phyloP scores from a whole-genome alignment of 2,888 invertebrate species.

The Andrena bucephala region DNA sequence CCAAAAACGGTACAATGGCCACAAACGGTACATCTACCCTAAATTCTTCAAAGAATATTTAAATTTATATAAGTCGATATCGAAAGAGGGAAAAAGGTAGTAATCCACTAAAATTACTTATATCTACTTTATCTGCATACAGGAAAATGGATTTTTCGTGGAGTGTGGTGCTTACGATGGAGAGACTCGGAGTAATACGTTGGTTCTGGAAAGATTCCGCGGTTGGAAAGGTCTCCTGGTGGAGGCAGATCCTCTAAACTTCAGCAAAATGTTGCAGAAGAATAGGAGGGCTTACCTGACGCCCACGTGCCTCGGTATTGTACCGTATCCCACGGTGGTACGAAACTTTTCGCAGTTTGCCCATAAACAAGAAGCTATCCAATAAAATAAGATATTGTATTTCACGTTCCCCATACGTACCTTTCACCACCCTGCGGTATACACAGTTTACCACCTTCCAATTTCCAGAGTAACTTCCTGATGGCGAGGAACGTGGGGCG shows the following conservation, averaged over 20 bases:
- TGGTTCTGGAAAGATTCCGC: conserved; percentile 85
- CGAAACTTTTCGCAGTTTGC: conserved; percentile 16
- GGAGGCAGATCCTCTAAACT: conserved; percentile 86
- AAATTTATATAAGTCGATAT: no score
- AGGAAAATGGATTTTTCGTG: conserved; percentile 86
- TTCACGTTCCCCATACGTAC: not conserved
- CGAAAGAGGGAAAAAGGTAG: no score
- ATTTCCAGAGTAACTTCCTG: conserved; percentile 83
- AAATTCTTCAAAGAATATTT: no score
- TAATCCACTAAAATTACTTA: not conserved
- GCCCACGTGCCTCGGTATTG: conserved; percentile 85
- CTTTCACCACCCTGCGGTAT: no score
- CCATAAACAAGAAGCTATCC: not conserved
- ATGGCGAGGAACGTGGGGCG: conserved; percentile 84
- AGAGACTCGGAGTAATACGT: conserved; percentile 86
- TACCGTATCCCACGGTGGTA: conserved; percentile 83
- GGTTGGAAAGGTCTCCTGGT: conserved; percentile 86
- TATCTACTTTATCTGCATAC: conserved; percentile 43
- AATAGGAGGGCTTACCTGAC: conserved; percentile 85
- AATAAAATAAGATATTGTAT: not conserved
- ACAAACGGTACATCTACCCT: no score
- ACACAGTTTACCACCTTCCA: conserved; percentile 7
- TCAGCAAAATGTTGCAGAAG: conserved; percentile 83
- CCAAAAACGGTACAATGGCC: no score
- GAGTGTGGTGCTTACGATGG: conserved; percentile 87